Conservation (phyloP, 2,888 invertebrate species). For the Conomelus anceps region DNA sequence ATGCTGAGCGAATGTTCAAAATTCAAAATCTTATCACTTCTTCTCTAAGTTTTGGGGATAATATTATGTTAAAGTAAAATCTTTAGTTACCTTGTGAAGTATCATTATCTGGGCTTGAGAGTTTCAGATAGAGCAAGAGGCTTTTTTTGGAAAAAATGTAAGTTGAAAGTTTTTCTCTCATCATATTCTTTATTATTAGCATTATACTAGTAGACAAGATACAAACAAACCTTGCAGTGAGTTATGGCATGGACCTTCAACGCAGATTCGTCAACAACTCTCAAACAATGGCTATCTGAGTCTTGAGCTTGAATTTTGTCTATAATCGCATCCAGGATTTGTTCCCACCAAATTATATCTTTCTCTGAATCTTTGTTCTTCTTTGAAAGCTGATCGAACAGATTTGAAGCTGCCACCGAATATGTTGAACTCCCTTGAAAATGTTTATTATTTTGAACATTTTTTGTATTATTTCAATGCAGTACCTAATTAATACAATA, state of each 20-base stretch:
- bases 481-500: too few species aligned
- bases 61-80: too few species aligned
- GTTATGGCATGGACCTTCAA: slow-evolving; percentile 27
- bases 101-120: too few species aligned
- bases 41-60: too few species aligned
- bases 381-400: slow-evolving; percentile 40
- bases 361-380: slow-evolving; percentile 35
- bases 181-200: too few species aligned
- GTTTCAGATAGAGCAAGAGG: too few species aligned
- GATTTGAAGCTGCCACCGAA: slow-evolving; percentile 38
- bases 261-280: slow-evolving; percentile 23
- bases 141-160: neutral
- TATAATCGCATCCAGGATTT: slow-evolving; percentile 42
- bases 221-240: slow-evolving; percentile 34
- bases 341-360: slow-evolving; percentile 39
- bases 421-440: slow-evolving; percentile 39
- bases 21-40: too few species aligned
- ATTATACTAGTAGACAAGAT: too few species aligned
- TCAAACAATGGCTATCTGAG: slow-evolving; percentile 5
- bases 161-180: neutral
- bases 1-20: too few species aligned
- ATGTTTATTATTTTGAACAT: neutral
- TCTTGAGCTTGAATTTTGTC: slow-evolving; percentile 35
- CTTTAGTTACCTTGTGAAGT: too few species aligned
- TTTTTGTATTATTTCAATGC: neutral